phyloP scores from a whole-genome alignment of 92 coral and sea anemone genomes.

The Montipora capitata region DNA sequence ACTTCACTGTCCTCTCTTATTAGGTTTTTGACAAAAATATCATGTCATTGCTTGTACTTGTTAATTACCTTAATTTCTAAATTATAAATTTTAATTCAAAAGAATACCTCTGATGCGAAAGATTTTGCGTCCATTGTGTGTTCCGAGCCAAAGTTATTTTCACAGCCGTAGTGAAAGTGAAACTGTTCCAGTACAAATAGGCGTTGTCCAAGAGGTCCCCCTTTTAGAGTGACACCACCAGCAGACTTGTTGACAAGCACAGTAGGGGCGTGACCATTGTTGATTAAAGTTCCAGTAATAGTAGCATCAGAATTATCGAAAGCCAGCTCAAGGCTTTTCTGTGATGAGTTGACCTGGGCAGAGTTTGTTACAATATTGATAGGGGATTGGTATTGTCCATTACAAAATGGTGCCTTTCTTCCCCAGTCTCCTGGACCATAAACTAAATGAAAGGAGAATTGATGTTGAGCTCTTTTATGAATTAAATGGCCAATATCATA shows the following conservation, averaged over 20 bases:
- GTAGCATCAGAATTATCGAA: slow-evolving; percentile 15
- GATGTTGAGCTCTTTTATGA: no score
- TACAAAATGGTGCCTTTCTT: slow-evolving; percentile 55
- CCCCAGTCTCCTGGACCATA: slow-evolving; percentile 85
- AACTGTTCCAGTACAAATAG: slow-evolving; percentile 67
- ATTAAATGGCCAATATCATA: no score
- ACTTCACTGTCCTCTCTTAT: no score
- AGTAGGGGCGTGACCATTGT: slow-evolving; percentile 84
- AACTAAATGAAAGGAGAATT: no score
- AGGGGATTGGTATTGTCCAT: slow-evolving; percentile 75
- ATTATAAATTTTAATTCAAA: not conserved
- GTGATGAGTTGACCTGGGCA: not conserved
- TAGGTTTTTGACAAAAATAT: no score
- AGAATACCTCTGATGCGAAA: slow-evolving; percentile 76
- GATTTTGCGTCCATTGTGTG: slow-evolving; percentile 62
- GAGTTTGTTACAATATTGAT: slow-evolving; percentile 54
- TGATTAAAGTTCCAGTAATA: slow-evolving; percentile 49
- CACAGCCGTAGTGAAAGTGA: slow-evolving; percentile 83
- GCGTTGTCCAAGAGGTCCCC: slow-evolving; percentile 49
- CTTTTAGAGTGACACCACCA: slow-evolving; percentile 15
- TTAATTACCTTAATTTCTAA: not conserved
- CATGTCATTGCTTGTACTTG: no score
- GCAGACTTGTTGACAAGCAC: slow-evolving; percentile 40
- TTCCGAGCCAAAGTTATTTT: slow-evolving; percentile 73
- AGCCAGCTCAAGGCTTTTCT: not conserved